These are phyloP conservation scores for Semicossyphus pulcher DNA, from an alignment of 2,113 vertebrate species.

Conservation along the genomic window DNA sequence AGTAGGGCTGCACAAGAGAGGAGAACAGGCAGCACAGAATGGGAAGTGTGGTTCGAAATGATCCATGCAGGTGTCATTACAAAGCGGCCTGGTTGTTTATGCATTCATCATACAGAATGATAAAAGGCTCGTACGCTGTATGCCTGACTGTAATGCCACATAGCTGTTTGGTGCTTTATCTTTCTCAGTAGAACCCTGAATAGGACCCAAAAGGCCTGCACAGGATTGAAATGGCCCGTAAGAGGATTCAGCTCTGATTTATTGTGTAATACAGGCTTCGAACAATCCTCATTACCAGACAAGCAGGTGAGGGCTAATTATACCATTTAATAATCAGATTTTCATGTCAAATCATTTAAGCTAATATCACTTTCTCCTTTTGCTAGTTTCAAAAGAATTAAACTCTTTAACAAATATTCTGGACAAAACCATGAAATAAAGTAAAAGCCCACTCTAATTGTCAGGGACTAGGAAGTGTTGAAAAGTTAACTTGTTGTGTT, in stretches of 20 bases:
- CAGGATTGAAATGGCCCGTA: constrained; percentile 7
- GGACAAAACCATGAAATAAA: background rate
- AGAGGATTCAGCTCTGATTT: constrained; percentile 24
- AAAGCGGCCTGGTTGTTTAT: constrained; percentile 53
- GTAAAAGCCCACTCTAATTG: background rate
- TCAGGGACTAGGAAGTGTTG: background rate
- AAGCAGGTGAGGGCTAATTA: constrained; percentile 1
- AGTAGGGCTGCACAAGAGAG: background rate
- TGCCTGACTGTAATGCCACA: background rate
- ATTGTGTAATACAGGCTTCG: constrained; percentile 26
- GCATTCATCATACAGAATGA: constrained; percentile 45
- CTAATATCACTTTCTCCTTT: background rate
- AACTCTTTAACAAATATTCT: background rate
- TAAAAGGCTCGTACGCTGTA: background rate
- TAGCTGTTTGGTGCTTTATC: background rate
- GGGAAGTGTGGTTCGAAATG: background rate
- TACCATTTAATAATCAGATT: constrained; percentile 10
- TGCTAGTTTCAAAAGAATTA: background rate
- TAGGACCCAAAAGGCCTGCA: constrained; percentile 4
- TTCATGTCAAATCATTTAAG: background rate
- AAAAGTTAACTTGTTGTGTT: background rate
- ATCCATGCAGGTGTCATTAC: constrained; percentile 31
- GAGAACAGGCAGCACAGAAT: background rate
- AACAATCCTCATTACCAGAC: constrained; percentile 26
- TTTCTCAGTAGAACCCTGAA: constrained; percentile 22